phyloP scores from a whole-genome alignment of 2,797 vertebrate genomes.

The Sebastes jordani region DNA sequence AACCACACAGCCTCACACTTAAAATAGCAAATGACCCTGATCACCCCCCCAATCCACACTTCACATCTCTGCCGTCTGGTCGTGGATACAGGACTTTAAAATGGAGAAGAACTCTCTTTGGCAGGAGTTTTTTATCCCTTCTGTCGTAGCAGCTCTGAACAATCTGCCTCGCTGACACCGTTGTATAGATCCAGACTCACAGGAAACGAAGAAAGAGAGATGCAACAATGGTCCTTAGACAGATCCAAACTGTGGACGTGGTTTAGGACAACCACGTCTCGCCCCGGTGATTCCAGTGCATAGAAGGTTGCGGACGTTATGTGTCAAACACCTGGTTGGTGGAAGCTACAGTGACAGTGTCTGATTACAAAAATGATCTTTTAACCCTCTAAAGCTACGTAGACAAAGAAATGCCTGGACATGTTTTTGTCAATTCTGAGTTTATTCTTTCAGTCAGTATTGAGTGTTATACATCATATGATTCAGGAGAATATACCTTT shows the following conservation, averaged over 20 bases:
- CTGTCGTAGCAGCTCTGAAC: background rate
- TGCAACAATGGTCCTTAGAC: background rate
- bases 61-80: background rate
- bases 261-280: background rate
- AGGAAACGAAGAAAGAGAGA: background rate
- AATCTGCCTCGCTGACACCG: background rate
- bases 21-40: background rate
- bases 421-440: too few relatives aligned
- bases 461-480: too few relatives aligned
- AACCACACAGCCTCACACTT: background rate
- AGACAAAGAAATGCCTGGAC: too few relatives aligned
- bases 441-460: too few relatives aligned
- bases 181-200: background rate
- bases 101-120: background rate
- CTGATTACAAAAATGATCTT: background rate
- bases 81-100: background rate
- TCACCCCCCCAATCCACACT: background rate
- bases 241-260: background rate
- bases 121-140: background rate
- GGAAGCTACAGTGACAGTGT: background rate
- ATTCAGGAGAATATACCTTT: too few relatives aligned
- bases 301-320: background rate
- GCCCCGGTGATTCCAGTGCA: background rate
- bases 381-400: background rate
- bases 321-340: background rate